phyloP scores from a whole-genome alignment of 2,797 vertebrate genomes.

The Helicolenus hilgendorfi region DNA sequence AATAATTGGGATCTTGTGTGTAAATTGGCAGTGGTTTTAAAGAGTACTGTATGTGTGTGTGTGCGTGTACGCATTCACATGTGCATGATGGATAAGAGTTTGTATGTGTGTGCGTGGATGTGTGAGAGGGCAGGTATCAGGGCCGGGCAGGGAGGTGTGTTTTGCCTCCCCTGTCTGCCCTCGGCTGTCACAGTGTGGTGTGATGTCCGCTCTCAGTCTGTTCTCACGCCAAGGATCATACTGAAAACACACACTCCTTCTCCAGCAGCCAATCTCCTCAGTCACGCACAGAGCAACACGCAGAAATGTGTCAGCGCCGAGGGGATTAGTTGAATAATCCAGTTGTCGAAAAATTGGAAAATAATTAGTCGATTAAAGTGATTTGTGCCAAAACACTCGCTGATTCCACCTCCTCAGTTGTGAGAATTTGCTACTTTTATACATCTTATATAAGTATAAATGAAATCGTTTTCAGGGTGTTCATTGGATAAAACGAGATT shows the following conservation, averaged over 20 bases:
- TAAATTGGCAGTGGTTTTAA: background rate
- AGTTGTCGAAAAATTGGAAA: background rate
- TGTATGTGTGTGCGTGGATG: conserved; percentile 16
- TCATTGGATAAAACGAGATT: background rate
- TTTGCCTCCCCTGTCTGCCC: conserved; percentile 79
- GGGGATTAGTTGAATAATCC: background rate
- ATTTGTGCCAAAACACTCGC: background rate
- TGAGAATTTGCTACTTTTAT: background rate
- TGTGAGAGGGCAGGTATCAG: conserved; percentile 51
- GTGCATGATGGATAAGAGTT: conserved; percentile 21
- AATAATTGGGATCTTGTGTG: background rate
- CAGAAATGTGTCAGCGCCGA: conserved; percentile 8
- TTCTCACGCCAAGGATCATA: conserved; percentile 86
- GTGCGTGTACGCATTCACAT: conserved; percentile 27
- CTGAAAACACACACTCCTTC: conserved; percentile 69
- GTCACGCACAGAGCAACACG: conserved; percentile 57
- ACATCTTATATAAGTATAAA: background rate
- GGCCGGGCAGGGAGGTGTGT: conserved; percentile 53
- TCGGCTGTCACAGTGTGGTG: conserved; percentile 84
- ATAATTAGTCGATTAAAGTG: background rate
- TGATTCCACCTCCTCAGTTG: background rate
- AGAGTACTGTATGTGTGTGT: background rate
- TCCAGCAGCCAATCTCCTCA: conserved; percentile 27
- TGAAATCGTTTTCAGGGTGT: too few relatives aligned
- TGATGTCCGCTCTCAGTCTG: conserved; percentile 83